Base-by-base conservation (phyloP, 1,140 invertebrate genomes). In the Ceratitis capitata region DNA sequence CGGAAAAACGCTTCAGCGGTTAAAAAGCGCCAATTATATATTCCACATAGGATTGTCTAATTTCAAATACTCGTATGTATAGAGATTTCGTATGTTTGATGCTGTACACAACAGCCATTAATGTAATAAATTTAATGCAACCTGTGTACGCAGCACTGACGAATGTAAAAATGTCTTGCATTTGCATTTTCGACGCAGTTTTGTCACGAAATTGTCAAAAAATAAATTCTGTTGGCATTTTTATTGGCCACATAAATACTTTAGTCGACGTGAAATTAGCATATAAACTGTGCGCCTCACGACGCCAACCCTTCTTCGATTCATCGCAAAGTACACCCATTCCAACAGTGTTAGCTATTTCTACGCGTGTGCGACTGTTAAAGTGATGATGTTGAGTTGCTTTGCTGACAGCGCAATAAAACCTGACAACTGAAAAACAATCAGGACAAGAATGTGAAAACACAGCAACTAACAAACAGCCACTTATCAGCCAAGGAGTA, bases 381-480 rank as follows among this genome's bases (percentile, higher is more conserved):
- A 78, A 78, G 69, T 78, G 69, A 78, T 78, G 69, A 45, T 78
- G 19, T 78, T 78, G 69, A 19, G 7, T 78, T 23, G 39, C 69
- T 78, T 78, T 12, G 69, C 69, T 78, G 69, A 78, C 69, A 78
- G 32, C 69, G 69, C 69, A 78, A 78, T 78, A 78, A 78, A 78
- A 78, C 39, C 45, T 78, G 69, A 78, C 69, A 78, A 42, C 69
- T 26, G 16, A 45, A 78, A 35, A 45, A 32, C 69, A 78, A 78
- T 78, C 69, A 78, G 45, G 45, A 69, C 61, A 69, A 69, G 61
- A 39, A n/a, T n/a, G n/a, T n/a, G 51, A 61, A 61, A 29, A 12
- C 58, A 61, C 32, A 69, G 39, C 61, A 69, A 45, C 69, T 39
- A 23, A 23, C 69, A 78, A n/a, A 78, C 39, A 45, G 39, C 19